Conservation (phyloP, 1,140 invertebrate genomes). For the Nasonia longicornis region DNA sequence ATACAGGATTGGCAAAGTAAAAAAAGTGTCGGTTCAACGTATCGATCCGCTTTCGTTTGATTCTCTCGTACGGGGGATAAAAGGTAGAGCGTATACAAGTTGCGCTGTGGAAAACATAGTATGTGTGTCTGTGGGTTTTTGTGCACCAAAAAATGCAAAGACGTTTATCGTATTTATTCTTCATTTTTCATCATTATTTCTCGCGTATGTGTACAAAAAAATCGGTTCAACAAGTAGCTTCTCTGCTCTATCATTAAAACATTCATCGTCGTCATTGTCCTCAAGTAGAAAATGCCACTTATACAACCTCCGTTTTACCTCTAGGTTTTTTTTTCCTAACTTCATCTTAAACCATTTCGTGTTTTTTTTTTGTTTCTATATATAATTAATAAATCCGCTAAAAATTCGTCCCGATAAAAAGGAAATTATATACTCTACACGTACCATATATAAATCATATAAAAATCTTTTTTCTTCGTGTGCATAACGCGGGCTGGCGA, state of each 20-base stretch:
- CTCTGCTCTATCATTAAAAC: constrained; percentile 8
- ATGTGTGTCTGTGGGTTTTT: constrained; percentile 4
- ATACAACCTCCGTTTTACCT: constrained; percentile 34
- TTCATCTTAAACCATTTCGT: not conserved
- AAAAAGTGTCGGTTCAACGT: not conserved
- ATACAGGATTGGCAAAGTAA: not conserved
- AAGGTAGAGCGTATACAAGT: constrained; percentile 10
- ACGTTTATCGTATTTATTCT: constrained; percentile 6
- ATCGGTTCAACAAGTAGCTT: constrained; percentile 38
- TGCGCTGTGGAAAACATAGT: constrained; percentile 28
- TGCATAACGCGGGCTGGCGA: not conserved
- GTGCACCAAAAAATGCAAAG: constrained; percentile 33
- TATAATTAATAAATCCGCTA: constrained; percentile 23
- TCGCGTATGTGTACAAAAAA: constrained; percentile 27
- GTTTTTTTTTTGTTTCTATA: constrained; percentile 15
- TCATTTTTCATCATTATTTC: not conserved
- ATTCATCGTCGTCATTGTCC: constrained; percentile 4
- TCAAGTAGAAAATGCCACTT: constrained; percentile 47
- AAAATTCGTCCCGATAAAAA: constrained; percentile 27
- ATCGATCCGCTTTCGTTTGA: constrained; percentile 8
- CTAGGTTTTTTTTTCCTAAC: constrained; percentile 1
- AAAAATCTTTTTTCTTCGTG: constrained; percentile 23
- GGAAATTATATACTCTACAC: constrained; percentile 34
- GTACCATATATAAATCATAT: constrained; percentile 34
- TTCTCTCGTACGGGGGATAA: not conserved